Conservation (phyloP, 1,140 invertebrate genomes). For the Neodiprion fabricii region DNA sequence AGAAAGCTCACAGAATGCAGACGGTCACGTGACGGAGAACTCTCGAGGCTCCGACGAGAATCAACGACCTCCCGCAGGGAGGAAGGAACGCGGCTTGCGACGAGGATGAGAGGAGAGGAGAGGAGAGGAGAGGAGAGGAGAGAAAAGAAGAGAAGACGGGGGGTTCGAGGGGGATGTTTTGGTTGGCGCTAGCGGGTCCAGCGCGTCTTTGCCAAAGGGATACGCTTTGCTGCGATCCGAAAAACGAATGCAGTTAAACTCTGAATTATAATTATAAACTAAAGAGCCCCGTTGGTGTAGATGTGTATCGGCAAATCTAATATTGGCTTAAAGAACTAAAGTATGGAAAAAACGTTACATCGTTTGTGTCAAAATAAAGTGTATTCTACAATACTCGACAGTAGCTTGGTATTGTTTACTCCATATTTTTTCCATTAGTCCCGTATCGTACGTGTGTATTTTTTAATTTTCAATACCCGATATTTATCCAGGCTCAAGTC, state of each 20-base stretch:
- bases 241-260: slow-evolving; percentile 18
- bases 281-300: too few relatives aligned
- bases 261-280: background rate
- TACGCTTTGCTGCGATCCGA: slow-evolving; percentile 23
- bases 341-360: background rate
- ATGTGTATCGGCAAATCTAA: too few relatives aligned
- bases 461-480: too few relatives aligned
- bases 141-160: slow-evolving; percentile 11
- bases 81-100: slow-evolving; percentile 31
- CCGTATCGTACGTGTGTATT: too few relatives aligned
- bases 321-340: background rate
- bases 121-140: background rate
- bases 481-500: too few relatives aligned
- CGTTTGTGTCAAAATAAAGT: background rate
- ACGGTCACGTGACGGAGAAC: slow-evolving; percentile 25
- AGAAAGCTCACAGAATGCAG: slow-evolving; percentile 51
- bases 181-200: slow-evolving; percentile 26
- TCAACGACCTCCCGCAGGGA: slow-evolving; percentile 33
- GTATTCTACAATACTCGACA: too few relatives aligned
- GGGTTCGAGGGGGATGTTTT: background rate
- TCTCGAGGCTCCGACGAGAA: slow-evolving; percentile 15
- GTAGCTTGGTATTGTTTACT: too few relatives aligned
- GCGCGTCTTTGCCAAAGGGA: slow-evolving; percentile 35
- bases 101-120: slow-evolving; percentile 11
- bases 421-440: too few relatives aligned